Conservation (phyloP, 2,113 vertebrate genomes). For the Seriola aureovittata region DNA sequence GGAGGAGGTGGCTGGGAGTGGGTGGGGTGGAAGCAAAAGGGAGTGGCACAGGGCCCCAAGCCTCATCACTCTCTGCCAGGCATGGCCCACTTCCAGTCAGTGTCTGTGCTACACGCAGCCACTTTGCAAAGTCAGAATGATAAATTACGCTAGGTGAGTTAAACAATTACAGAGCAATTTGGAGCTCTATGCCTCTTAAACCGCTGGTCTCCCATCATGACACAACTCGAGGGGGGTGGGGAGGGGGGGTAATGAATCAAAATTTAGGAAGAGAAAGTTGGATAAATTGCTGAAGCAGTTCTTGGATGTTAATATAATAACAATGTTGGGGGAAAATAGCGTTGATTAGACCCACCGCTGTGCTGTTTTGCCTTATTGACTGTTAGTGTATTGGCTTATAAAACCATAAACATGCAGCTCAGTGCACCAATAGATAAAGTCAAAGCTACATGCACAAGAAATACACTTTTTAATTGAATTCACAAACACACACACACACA, state of each 20-base stretch:
- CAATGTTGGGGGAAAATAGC: constrained; percentile 14
- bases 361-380: background rate
- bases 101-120: constrained; percentile 50
- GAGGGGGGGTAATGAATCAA: constrained; percentile 65
- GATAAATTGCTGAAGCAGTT: constrained; percentile 37
- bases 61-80: constrained; percentile 76
- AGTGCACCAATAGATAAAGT: constrained; percentile 2
- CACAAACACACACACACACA: background rate
- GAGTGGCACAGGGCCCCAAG: constrained; percentile 46
- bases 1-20: constrained; percentile 1
- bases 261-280: constrained; percentile 36
- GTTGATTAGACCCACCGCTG: background rate
- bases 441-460: background rate
- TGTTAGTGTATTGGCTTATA: constrained; percentile 2
- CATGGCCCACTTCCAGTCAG: constrained; percentile 71
- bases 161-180: constrained; percentile 81
- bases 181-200: constrained; percentile 65
- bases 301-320: constrained; percentile 52
- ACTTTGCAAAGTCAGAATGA: constrained; percentile 80
- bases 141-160: constrained; percentile 78
- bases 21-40: constrained; percentile 26
- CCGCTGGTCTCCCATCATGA: constrained; percentile 49
- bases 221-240: constrained; percentile 61
- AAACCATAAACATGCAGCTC: background rate
- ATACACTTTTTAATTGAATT: background rate